A percentile compares a stretch with the other conserved stretches of the same genome.
Evolutionary conservation across 2,888 invertebrate genomes (phyloP).

Genomic region (Drosophila emarginata): DNA sequence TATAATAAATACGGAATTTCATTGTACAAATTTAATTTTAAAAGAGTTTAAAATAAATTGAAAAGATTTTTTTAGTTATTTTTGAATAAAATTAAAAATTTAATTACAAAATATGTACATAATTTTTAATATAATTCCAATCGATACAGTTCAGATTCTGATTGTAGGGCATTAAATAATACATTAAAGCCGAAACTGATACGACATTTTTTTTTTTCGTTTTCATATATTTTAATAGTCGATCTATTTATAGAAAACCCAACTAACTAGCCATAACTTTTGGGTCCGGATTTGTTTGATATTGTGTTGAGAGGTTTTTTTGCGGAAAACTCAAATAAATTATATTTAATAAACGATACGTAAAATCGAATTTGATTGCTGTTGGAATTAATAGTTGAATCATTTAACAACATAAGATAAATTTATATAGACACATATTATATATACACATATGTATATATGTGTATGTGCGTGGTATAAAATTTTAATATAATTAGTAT

Average conservation of each 20-base stretch:
- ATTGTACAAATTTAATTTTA: too few relatives aligned
- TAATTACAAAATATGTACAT: too few relatives aligned
- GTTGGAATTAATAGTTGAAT: conserved; percentile 32
- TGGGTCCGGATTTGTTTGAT: background rate
- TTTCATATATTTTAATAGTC: background rate
- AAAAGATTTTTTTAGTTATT: too few relatives aligned
- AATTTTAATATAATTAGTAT: conserved; percentile 55
- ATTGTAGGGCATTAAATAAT: background rate
- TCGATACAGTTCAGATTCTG: background rate
- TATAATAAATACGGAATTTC: too few relatives aligned
- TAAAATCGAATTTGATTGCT: conserved; percentile 37
- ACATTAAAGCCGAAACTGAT: background rate
- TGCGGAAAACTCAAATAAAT: conserved; percentile 63
- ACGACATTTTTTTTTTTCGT: background rate
- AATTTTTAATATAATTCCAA: too few relatives aligned
- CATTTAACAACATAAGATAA: conserved; percentile 25
- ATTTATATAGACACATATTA: background rate
- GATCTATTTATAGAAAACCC: conserved; percentile 6
- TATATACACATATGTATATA: too few relatives aligned
- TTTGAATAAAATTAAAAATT: too few relatives aligned
- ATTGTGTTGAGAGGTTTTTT: conserved; percentile 14
- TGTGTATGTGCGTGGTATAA: conserved; percentile 28
- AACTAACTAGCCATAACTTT: conserved; percentile 4
- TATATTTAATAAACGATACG: conserved; percentile 52
- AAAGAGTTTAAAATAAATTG: too few relatives aligned